Evolutionary conservation across 2,797 vertebrate genomes (phyloP).

Genomic region (Sardinella longiceps): DNA sequence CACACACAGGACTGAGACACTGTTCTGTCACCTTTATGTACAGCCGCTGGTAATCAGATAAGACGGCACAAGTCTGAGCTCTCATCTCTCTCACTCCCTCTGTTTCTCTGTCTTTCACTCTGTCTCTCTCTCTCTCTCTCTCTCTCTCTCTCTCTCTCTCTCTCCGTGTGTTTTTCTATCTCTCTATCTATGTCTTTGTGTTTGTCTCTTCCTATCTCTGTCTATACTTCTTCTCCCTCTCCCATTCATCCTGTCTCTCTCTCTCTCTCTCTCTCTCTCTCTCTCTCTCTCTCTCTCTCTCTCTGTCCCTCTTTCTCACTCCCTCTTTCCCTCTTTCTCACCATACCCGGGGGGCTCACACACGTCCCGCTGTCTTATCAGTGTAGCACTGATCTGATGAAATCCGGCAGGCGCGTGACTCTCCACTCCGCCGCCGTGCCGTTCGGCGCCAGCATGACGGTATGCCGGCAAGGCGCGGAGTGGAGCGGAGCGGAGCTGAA

Average conservation of each 20-base stretch:
- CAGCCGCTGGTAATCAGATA: background rate
- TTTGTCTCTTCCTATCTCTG: background rate
- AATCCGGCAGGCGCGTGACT: constrained; percentile 15
- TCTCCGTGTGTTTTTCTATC: background rate
- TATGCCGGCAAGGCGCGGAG: background rate
- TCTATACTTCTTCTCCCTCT: background rate
- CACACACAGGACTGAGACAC: background rate
- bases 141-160: background rate
- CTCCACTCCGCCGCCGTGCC: background rate
- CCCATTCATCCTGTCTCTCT: background rate
- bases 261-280: background rate
- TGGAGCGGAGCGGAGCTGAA: background rate
- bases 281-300: background rate
- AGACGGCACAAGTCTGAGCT: background rate
- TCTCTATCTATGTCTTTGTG: background rate
- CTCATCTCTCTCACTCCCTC: background rate
- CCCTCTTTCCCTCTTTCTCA: background rate
- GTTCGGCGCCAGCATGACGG: background rate
- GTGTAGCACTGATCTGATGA: constrained; percentile 12
- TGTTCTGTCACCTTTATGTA: constrained; percentile 2
- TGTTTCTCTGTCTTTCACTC: background rate
- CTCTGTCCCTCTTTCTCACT: too few relatives aligned
- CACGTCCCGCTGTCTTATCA: constrained; percentile 11
- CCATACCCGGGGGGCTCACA: background rate
- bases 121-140: background rate